Evolutionary conservation across 2,888 invertebrate genomes (phyloP).

Genomic region (Plutella xylostella): DNA sequence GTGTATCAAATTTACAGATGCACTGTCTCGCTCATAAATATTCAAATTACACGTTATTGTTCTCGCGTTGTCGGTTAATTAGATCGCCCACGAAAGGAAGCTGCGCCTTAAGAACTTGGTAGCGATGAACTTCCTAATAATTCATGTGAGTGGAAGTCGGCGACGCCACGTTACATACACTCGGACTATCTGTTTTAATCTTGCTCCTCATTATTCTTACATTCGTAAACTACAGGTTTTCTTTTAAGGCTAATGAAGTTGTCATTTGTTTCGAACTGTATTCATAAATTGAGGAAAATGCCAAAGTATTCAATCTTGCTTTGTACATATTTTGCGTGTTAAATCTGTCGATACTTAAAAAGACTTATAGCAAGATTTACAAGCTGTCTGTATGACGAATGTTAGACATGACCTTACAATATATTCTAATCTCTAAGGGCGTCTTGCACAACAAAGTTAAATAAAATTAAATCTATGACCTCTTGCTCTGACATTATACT

Average conservation of each 20-base stretch:
- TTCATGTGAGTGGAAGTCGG: constrained; percentile 32
- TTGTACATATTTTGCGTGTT: constrained; percentile 12
- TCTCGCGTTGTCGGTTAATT: constrained; percentile 62
- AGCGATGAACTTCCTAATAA: constrained; percentile 53
- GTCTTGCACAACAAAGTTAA: too few relatives aligned
- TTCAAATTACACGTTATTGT: constrained; percentile 65
- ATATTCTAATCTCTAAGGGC: too few relatives aligned
- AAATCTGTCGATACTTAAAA: constrained; percentile 38
- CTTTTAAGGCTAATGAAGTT: background rate
- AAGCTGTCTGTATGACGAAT: constrained; percentile 50
- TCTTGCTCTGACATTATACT: too few relatives aligned
- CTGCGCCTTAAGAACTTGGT: constrained; percentile 48
- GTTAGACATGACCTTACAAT: constrained; percentile 55
- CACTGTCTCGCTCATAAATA: constrained; percentile 51
- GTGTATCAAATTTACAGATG: constrained; percentile 56
- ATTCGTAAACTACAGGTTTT: constrained; percentile 14
- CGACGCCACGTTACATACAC: constrained; percentile 22
- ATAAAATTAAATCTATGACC: too few relatives aligned
- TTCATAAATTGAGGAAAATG: background rate
- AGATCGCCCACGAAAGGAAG: constrained; percentile 64
- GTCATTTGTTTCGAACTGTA: constrained; percentile 1
- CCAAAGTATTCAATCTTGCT: too few relatives aligned
- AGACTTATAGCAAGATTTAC: constrained; percentile 51
- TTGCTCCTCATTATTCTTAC: constrained; percentile 39
- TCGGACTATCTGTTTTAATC: constrained; percentile 30